These are phyloP conservation scores for Albula glossodonta DNA, from an alignment of 2,113 vertebrate genomes.

Conservation along the genomic window DNA sequence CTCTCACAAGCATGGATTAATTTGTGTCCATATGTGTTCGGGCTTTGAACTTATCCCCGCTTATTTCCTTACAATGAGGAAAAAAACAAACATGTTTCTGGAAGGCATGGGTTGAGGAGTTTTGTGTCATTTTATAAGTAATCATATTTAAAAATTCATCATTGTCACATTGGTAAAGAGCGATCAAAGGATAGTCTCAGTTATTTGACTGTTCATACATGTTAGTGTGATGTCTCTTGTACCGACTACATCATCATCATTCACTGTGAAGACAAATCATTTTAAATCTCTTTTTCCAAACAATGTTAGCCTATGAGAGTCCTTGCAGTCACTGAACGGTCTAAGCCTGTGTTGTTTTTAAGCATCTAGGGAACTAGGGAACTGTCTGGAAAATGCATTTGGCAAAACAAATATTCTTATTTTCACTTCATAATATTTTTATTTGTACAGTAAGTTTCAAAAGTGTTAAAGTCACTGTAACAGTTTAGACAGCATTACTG, in stretches of 20 bases:
- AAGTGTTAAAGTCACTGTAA: not conserved
- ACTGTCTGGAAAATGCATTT: conserved; percentile 34
- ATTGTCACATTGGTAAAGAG: not conserved
- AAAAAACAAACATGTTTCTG: conserved; percentile 22
- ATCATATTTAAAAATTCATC: conserved; percentile 19
- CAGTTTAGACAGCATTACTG: conserved; percentile 6
- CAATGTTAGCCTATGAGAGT: not conserved
- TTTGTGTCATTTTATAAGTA: conserved; percentile 11
- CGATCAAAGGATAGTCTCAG: not conserved
- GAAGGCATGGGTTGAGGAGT: not conserved
- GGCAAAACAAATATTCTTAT: conserved; percentile 41
- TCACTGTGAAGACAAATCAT: not conserved
- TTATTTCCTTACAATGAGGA: conserved; percentile 9
- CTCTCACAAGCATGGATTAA: conserved; percentile 38
- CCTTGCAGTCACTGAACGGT: not conserved
- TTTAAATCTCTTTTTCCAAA: not conserved
- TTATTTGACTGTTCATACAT: not conserved
- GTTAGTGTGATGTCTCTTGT: not conserved
- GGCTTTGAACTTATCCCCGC: conserved; percentile 35
- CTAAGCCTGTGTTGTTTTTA: not conserved
- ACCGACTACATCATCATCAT: not conserved
- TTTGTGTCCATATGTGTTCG: conserved; percentile 41
- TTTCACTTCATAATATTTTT: not conserved
- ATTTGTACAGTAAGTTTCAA: not conserved
- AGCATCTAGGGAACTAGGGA: not conserved